Conservation (phyloP, 2,888 invertebrate species). For the Rosalia funebris region DNA sequence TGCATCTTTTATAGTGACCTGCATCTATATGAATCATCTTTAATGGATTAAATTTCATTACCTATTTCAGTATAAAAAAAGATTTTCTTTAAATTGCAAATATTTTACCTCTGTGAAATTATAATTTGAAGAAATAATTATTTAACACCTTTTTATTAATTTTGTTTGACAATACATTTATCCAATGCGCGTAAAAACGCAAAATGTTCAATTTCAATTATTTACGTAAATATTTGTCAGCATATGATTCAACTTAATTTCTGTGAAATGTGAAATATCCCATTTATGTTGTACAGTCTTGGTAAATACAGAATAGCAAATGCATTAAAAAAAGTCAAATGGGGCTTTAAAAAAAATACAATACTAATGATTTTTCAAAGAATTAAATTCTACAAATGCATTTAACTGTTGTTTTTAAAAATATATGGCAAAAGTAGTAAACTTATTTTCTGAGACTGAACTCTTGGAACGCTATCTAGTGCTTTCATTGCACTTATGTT, state of each 20-base stretch:
- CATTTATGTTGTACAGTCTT: background rate
- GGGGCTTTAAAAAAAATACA: too few species aligned
- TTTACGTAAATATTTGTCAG: slow-evolving; percentile 18
- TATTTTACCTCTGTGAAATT: background rate
- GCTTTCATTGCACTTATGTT: slow-evolving; percentile 1
- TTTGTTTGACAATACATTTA: slow-evolving; percentile 15
- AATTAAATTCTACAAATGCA: too few species aligned
- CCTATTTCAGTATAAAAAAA: background rate
- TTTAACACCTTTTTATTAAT: slow-evolving; percentile 6
- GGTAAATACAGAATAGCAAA: too few species aligned
- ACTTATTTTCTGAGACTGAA: slow-evolving; percentile 2
- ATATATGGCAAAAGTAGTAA: background rate
- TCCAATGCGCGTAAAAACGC: background rate
- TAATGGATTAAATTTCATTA: background rate
- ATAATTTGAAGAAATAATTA: slow-evolving; percentile 7
- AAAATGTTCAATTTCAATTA: slow-evolving; percentile 2
- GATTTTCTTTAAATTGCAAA: background rate
- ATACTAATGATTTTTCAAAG: too few species aligned
- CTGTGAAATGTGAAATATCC: slow-evolving; percentile 9
- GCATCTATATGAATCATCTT: slow-evolving; percentile 3
- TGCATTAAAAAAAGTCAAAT: too few species aligned
- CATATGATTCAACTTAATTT: slow-evolving; percentile 21
- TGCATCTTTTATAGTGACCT: background rate
- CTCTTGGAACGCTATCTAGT: background rate
- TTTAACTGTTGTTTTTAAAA: too few species aligned